Base-by-base conservation (phyloP, 2,797 vertebrate genomes). In the Nothura maculosa region DNA sequence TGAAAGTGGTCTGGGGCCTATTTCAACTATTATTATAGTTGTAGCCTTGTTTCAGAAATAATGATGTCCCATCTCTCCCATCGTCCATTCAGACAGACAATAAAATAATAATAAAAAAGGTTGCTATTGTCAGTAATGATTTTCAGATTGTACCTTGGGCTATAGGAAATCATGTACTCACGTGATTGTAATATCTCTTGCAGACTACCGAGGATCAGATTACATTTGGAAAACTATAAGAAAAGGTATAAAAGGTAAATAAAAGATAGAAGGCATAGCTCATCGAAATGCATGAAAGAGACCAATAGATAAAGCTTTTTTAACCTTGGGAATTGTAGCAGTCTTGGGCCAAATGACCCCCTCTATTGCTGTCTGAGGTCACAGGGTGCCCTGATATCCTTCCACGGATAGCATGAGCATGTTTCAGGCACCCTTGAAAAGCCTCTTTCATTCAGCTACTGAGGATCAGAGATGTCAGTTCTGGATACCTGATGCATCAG, bases 1-100 rank as follows among this genome's bases (percentile, higher is more conserved):
- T n/a, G n/a, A n/a, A 73, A 83, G 68, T 8, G 8, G 3, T 84
- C 50, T 69, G 75, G 3, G 1, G 24, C 20, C 4, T 34, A 7
- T 43, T 77, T 93, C 52, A 88, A 81, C 94, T 81, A 88, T 90
- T 94, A 6, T 86, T 69, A 1, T 1, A 8, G 16, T 24, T 92
- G 69, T 47, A 63, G 27, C 20, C 55, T 2, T 17, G 0, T 43
- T 81, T 91, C 38, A 30, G 77, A 43, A 52, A 36, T 11, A 55
- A 50, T 81, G 77, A 28, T 66, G 43, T 34, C 42, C 47, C 47
- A 48, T 48, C 22, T 48, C 22, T 25, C 48, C 12, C 48, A 50
- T 50, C 48, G 25, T 12, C 24, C 24, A 50, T 50, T 48, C 48
- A 50, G 48, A 50, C 24, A 64, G 45, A 61, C 63, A 74, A 34